Base-by-base conservation (phyloP, 2,888 invertebrate species). In the Dione vanillae region DNA sequence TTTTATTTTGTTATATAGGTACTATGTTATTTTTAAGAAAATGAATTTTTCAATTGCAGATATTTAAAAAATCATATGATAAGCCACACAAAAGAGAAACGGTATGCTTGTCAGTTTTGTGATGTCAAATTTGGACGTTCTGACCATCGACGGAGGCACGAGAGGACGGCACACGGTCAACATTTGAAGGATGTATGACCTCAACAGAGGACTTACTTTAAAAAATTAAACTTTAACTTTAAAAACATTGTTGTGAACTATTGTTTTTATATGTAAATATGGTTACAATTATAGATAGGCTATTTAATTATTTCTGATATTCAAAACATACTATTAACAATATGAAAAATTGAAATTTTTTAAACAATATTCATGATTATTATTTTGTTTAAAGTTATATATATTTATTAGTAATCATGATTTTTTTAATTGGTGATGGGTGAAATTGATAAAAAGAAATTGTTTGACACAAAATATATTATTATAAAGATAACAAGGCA, bases 131-230 rank as follows among this genome's bases (percentile, higher is more conserved):
- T 92, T 83, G 86, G 85, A 20, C 86, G 93, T 56, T 89, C 90
- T 43, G 92, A 93, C 80, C 93, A 93, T 74, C 84, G 89, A 69
- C 85, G 85, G 75, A 80, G 91, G 0, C 93, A 93, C 80, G 88
- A 93, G 79, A 83, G 75, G 75, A 91, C 89, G 0, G 89, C 90
- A 1, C 93, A 93, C 76, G 82, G 88, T 73, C 82, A 83, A 51
- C 82, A 83, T 51, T 69, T 58, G 12, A 49, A 80, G 8, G 54
- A 75, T 8, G 65, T 72, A 43, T 69, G 56, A 69, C 54, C 51
- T 11, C 20, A n/a, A 35, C 10, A 1, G 9, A 45, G 35, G n/a
- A 14, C 20, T 19, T 10, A 16, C 14, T 9, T 8, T 10, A 16
- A 47, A 16, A 16, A 47, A 16, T 19, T 16, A 19, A 49, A n/a